phyloP scores from a whole-genome alignment of 2,888 invertebrate species.

The Heteromurus nitidus region DNA sequence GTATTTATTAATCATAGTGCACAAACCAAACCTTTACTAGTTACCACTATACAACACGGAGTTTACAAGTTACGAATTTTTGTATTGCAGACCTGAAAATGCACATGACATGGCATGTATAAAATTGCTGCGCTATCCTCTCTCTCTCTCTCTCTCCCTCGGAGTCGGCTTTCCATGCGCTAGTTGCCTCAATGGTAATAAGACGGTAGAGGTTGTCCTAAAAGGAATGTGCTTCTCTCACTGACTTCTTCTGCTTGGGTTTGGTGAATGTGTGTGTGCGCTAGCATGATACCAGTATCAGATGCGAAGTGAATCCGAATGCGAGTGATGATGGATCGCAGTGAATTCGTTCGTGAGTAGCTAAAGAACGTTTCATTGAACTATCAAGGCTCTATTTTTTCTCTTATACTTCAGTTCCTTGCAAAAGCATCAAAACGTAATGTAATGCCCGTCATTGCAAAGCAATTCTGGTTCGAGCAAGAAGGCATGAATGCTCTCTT shows the following conservation, averaged over 20 bases:
- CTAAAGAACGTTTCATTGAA: slow-evolving; percentile 52
- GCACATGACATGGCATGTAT: not conserved
- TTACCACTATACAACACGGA: not conserved
- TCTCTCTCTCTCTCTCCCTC: no score
- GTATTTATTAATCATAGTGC: slow-evolving; percentile 11
- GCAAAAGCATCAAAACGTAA: slow-evolving; percentile 5
- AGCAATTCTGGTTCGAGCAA: not conserved
- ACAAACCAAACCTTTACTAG: not conserved
- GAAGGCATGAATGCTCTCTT: not conserved
- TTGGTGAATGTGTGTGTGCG: not conserved
- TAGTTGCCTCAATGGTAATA: no score
- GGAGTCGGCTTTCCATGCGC: no score
- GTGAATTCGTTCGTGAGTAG: no score
- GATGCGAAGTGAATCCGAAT: slow-evolving; percentile 14
- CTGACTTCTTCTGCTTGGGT: not conserved
- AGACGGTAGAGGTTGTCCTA: no score
- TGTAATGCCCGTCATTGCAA: not conserved
- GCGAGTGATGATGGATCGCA: no score
- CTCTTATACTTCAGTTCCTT: not conserved
- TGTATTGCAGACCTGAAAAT: not conserved
- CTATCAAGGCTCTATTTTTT: slow-evolving; percentile 50
- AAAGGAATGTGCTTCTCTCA: not conserved
- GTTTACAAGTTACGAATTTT: no score
- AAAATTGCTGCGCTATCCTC: not conserved
- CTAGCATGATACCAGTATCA: slow-evolving; percentile 1